These are phyloP conservation scores for Melanotus villosus DNA, from an alignment of 2,888 invertebrate species.

Conservation along the genomic window DNA sequence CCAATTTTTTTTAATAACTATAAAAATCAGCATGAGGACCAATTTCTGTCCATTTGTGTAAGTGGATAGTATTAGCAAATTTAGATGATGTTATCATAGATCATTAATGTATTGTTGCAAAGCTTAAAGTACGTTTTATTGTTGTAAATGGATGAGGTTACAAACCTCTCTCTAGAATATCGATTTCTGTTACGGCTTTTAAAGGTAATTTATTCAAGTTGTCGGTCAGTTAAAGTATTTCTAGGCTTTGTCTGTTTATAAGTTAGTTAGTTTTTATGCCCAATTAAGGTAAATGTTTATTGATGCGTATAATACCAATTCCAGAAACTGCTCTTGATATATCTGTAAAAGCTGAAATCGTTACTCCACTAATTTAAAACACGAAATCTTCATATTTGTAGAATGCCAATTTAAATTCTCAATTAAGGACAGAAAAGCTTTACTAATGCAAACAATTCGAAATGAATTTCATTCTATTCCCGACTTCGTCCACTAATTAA, in stretches of 20 bases:
- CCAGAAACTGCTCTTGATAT: too few relatives aligned
- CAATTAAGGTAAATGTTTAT: constrained; percentile 3
- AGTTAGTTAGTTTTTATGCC: constrained; percentile 14
- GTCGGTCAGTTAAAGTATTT: background rate
- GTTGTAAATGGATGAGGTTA: constrained; percentile 1
- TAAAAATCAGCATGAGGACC: too few relatives aligned
- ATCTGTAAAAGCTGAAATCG: too few relatives aligned
- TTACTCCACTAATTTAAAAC: too few relatives aligned
- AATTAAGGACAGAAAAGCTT: too few relatives aligned
- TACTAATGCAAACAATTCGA: background rate
- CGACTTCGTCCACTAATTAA: constrained; percentile 1
- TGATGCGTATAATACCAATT: constrained; percentile 1
- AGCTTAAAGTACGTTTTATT: too few relatives aligned
- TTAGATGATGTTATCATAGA: too few relatives aligned
- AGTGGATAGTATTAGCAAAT: too few relatives aligned
- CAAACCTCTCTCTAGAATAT: background rate
- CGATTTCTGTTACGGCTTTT: background rate
- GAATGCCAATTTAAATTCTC: too few relatives aligned
- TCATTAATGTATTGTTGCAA: too few relatives aligned
- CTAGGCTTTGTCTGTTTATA: background rate
- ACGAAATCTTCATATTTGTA: background rate
- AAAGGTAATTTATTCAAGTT: background rate
- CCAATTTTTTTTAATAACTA: too few relatives aligned
- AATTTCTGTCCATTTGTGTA: too few relatives aligned
- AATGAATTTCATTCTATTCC: constrained; percentile 2